Evolutionary conservation across 2,113 vertebrate species (phyloP).

Genomic region (Taurulus bubalis): DNA sequence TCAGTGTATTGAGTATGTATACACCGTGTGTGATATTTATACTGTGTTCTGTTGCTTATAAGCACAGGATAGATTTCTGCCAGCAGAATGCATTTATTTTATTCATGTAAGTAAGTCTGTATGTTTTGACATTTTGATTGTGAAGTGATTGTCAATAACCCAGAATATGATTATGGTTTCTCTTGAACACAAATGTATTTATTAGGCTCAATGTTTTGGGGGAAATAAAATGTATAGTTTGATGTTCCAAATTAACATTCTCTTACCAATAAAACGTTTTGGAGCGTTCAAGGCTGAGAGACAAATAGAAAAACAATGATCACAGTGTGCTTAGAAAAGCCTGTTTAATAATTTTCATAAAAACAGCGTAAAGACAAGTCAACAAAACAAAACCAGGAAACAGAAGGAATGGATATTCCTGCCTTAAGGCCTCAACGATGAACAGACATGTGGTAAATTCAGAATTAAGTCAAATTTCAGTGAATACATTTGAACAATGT

Average conservation of each 20-base stretch:
- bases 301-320: neutral
- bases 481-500: neutral
- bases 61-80: no score
- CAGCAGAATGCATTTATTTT: no score
- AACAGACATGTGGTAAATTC: conserved; percentile 11
- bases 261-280: neutral
- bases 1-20: no score
- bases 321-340: conserved; percentile 43
- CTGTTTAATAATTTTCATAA: conserved; percentile 62
- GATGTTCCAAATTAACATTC: neutral
- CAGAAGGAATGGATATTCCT: conserved; percentile 39
- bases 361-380: conserved; percentile 56
- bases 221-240: neutral
- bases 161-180: no score
- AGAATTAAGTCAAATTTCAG: conserved; percentile 11
- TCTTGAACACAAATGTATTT: no score
- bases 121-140: no score
- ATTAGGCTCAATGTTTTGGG: no score
- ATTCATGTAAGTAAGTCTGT: no score
- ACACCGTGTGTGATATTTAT: no score
- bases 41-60: no score
- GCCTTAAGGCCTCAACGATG: conserved; percentile 45
- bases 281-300: neutral
- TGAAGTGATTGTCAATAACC: no score
- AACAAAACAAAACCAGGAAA: conserved; percentile 32